Base-by-base conservation (phyloP, 2,113 vertebrate species). In the Apteryx owenii region DNA sequence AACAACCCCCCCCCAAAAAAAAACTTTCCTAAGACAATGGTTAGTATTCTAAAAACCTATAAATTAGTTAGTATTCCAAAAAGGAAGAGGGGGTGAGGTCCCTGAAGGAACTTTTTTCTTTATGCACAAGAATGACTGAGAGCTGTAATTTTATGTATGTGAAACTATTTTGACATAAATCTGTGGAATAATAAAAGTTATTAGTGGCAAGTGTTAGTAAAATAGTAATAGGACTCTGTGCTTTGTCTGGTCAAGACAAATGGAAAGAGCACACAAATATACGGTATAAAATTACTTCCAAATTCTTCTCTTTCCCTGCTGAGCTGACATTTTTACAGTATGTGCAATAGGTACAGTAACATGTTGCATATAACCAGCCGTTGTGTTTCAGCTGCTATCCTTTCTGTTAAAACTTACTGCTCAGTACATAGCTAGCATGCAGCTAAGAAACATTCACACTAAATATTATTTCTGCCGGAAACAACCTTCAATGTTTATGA, bases 221-320 rank as follows among this genome's bases (percentile, higher is more conserved):
- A 93, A 79, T 10, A 77, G 79, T 83, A 92, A 93, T 9, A 56
- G 54, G 90, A 81, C 73, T 94, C 75, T 87, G 61, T 86, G 20
- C 85, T 95, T 92, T 85, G 61, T 88, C 77, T 93, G 38, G 19
- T 93, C 94, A 96, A 94, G 87, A 92, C 28, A 64, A 66, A 89
- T 72, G 62, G 71, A 91, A 96, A 95, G 31, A 81, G 46, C 46
- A 48, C 77, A 78, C 70, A 88, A 85, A 87, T 81, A 83, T 25
- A 92, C 7, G 48, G 8, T 22, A 19, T 14, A 89, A 79, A 89
- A 69, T 78, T 78, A 68, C 28, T 95, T 69, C 75, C 70, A 72
- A 70, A 87, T 88, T 81, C 66, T 48, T 76, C 64, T 33, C 54
- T 14, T 20, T 62, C 38, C 44, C 46, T 96, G 88, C 82, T 77